phyloP scores from a whole-genome alignment of 2,113 vertebrate genomes.

The Crotophaga sulcirostris region DNA sequence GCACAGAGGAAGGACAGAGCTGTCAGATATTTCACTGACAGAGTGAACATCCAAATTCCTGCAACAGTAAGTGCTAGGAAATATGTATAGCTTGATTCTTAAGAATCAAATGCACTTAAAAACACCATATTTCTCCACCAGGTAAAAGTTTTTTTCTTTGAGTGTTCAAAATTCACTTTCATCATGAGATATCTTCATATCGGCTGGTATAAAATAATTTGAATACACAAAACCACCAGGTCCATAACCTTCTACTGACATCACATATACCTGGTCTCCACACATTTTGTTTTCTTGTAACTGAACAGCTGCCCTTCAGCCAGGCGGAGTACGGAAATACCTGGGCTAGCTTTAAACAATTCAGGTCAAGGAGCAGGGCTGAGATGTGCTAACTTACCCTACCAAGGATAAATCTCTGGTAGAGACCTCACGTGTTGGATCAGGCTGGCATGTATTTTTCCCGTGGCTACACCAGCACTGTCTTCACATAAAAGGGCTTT shows the following conservation, averaged over 20 bases:
- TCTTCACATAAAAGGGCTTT: background rate
- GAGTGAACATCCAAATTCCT: slow-evolving; percentile 45
- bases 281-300: background rate
- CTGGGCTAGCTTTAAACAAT: background rate
- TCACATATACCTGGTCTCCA: slow-evolving; percentile 7
- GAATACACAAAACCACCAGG: background rate
- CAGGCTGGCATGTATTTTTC: background rate
- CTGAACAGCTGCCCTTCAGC: background rate
- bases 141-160: background rate
- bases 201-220: background rate
- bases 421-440: background rate
- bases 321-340: background rate
- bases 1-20: slow-evolving; percentile 61
- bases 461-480: background rate
- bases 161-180: background rate
- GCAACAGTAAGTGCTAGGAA: background rate
- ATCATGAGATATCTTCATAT: background rate
- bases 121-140: background rate
- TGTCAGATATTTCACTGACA: slow-evolving; percentile 53
- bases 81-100: background rate
- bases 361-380: background rate
- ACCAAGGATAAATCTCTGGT: background rate
- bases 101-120: background rate
- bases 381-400: background rate
- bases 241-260: slow-evolving; percentile 35